Percentiles rank a stretch among this genome's conserved stretches.
These are phyloP conservation scores for Caloenas nicobarica DNA, from an alignment of 2,113 vertebrate species.

Conservation along the genomic window DNA sequence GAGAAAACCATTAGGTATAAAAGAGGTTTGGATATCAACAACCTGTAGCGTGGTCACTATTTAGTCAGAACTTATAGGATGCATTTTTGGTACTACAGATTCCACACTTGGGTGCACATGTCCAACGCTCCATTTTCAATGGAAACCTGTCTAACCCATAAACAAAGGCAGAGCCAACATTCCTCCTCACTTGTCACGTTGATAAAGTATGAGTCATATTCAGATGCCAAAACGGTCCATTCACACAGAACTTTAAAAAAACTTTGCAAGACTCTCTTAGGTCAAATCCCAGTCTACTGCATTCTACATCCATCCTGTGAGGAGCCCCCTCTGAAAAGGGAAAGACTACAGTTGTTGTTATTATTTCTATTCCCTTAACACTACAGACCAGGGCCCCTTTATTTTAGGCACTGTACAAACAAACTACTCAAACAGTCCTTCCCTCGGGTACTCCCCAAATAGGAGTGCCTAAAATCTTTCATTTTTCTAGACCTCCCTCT, in stretches of 20 bases:
- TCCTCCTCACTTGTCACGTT: not conserved
- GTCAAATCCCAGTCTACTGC: not conserved
- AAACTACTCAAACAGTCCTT: not conserved
- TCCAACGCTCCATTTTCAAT: not conserved
- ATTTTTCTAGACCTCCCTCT: not conserved
- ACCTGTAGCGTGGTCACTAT: not conserved
- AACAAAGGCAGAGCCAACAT: not conserved
- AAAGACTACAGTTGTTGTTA: not conserved
- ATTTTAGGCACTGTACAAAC: conserved; percentile 11
- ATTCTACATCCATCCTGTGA: not conserved
- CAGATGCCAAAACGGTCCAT: not conserved
- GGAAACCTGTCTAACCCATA: not conserved
- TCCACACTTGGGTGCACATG: not conserved
- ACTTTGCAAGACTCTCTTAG: not conserved
- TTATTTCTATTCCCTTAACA: not conserved
- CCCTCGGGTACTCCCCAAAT: not conserved
- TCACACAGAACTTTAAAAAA: not conserved
- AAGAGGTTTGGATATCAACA: not conserved
- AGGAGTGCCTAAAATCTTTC: conserved; percentile 4
- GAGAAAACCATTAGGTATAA: not conserved
- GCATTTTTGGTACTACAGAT: not conserved
- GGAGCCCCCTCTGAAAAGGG: not conserved
- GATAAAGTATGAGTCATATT: not conserved
- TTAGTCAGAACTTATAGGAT: not conserved
- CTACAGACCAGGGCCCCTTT: not conserved